phyloP scores from a whole-genome alignment of 2,113 vertebrate species.

The Sula dactylatra region DNA sequence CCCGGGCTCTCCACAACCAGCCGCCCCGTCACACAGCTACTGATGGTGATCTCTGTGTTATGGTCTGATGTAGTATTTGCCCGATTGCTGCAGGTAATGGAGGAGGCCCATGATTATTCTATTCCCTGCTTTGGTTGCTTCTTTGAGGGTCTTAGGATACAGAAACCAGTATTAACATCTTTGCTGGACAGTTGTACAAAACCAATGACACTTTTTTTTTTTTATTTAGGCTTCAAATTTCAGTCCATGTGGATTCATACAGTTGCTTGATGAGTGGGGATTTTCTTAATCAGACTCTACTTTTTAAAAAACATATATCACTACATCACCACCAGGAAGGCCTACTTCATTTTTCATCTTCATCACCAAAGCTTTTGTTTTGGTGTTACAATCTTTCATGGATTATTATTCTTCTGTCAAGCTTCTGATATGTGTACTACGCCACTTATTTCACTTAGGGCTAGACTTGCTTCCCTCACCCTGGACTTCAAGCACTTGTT shows the following conservation, averaged over 20 bases:
- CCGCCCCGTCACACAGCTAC: rapidly evolving
- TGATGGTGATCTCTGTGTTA: rapidly evolving
- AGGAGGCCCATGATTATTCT: not conserved
- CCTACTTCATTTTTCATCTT: not conserved
- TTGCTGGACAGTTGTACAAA: not conserved
- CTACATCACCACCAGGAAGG: not conserved
- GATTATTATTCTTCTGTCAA: not conserved
- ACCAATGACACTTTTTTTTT: not conserved
- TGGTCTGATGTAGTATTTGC: not conserved
- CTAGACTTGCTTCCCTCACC: not conserved
- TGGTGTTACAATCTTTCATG: not conserved
- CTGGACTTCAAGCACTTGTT: not conserved
- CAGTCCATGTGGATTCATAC: not conserved
- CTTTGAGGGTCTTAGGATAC: not conserved
- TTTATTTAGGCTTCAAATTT: not conserved
- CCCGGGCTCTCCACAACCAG: not conserved
- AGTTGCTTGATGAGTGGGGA: not conserved
- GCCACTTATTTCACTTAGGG: not conserved
- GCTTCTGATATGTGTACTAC: not conserved
- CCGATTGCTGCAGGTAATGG: rapidly evolving
- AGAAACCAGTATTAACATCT: not conserved
- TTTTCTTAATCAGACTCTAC: not conserved
- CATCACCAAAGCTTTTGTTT: not conserved
- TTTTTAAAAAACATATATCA: not conserved
- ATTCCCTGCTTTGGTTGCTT: not conserved